Conservation (phyloP, 2,888 invertebrate species). For the Acanthoscelides obtectus region DNA sequence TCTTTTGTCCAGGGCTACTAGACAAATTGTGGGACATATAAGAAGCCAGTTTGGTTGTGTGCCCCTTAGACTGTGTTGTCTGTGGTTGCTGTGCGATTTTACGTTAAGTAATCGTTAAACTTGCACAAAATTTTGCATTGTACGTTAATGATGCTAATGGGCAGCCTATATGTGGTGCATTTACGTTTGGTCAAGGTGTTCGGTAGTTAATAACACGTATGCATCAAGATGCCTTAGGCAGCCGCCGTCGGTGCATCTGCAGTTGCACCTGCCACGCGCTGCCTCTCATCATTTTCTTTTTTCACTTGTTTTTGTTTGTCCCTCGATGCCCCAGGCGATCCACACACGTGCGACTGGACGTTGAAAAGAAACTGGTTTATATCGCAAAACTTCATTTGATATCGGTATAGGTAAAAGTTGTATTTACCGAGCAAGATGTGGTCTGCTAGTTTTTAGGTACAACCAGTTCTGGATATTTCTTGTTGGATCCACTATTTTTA, state of each 20-base stretch:
- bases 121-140: not conserved
- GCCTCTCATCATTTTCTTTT: not conserved
- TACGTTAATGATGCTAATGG: not conserved
- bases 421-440: too few relatives aligned
- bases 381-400: not conserved
- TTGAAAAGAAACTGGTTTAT: not conserved
- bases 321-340: not conserved
- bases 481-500: too few relatives aligned
- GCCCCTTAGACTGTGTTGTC: too few relatives aligned
- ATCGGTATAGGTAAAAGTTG: too few relatives aligned
- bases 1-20: too few relatives aligned
- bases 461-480: too few relatives aligned
- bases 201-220: not conserved
- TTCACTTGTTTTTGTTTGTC: not conserved
- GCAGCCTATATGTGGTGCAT: not conserved
- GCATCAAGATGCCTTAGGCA: not conserved
- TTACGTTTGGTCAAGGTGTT: not conserved
- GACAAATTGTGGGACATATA: too few relatives aligned
- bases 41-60: too few relatives aligned
- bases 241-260: not conserved
- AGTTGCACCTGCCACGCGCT: not conserved
- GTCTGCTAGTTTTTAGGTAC: too few relatives aligned
- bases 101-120: not conserved
- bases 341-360: not conserved
- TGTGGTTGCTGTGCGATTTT: too few relatives aligned